These are phyloP conservation scores for Limanda limanda DNA, from an alignment of 2,113 vertebrate species.

Conservation along the genomic window DNA sequence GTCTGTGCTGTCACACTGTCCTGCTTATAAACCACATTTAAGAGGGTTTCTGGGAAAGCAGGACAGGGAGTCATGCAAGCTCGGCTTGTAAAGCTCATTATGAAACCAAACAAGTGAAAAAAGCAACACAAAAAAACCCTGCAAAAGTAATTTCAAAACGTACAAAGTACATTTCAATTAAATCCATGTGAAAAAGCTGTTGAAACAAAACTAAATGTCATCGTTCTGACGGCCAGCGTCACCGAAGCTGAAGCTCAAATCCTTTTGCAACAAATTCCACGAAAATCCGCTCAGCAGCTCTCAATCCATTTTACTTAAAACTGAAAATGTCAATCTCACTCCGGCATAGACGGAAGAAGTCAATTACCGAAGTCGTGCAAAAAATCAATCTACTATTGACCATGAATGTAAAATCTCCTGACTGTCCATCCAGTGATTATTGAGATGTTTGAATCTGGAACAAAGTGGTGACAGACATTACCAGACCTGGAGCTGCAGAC, in stretches of 20 bases:
- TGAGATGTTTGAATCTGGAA: no score
- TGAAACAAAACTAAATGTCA: no score
- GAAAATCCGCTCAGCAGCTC: no score
- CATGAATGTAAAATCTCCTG: no score
- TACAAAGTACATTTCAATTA: neutral
- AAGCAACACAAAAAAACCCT: neutral
- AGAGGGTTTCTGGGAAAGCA: neutral
- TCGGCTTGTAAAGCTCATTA: neutral
- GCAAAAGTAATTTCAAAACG: neutral
- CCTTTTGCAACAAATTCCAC: no score
- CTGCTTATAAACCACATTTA: constrained; percentile 10
- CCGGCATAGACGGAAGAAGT: neutral
- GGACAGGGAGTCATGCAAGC: neutral
- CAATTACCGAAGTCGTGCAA: no score
- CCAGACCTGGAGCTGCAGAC: no score
- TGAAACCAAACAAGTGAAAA: neutral
- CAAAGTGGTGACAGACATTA: no score
- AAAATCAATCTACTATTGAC: no score
- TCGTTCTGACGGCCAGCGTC: no score
- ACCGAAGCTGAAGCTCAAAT: no score
- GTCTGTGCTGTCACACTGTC: constrained; percentile 8
- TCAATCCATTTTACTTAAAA: neutral
- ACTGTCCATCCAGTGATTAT: no score
- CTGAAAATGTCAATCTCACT: neutral
- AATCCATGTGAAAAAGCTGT: neutral